Base-by-base conservation (phyloP, 1,140 invertebrate genomes). In the Caenorhabditis brenneri region DNA sequence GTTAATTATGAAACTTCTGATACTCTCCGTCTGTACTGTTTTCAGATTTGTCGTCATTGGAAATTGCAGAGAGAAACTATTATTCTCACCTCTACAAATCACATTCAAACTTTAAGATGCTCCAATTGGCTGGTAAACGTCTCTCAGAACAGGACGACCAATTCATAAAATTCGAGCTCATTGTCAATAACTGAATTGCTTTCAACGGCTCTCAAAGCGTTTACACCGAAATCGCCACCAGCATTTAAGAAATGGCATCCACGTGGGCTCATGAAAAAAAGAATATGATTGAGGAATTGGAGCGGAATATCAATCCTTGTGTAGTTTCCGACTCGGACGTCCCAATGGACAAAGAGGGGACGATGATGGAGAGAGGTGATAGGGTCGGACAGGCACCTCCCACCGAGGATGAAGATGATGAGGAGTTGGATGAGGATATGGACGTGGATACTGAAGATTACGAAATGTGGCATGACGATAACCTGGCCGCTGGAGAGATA, bases 111-210 rank as follows among this genome's bases (percentile, higher is more conserved):
- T 48, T 85, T 53, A 36, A 89, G 84, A 88, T 91, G 51, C 79
- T 91, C 24, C 83, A 90, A 27, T n/a, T 87, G 1, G 89, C 90
- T 2, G 53, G 81, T 2, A 94, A 95, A 82, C 92, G 94, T 79
- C 92, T 98, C 19, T 93, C 93, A 0, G 95, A 98, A 90, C 97
- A 97, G 88, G 97, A 99, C 91, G 96, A 97, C 84, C 94, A 95
- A 88, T 91, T 99, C 24, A 98, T 98, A 94, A 93, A 95, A 84
- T 91, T 99, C 1, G 98, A 99, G 22, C 81, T 74, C 33, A 49
- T 86, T 49, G 16, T 51, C n/a, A 48, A 53, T 2, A 87, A 88
- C 60, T 88, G 81, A 7, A n/a, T 36, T 16, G 33, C 69, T 12
- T 88, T 84, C 78, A 88, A 88, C 53, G 87, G 24, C 51, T 16